A percentile compares a stretch with the other conserved stretches of the same genome.
These are phyloP conservation scores for Littorina saxatilis DNA, from an alignment of 1,140 invertebrate genomes.

Conservation along the genomic window DNA sequence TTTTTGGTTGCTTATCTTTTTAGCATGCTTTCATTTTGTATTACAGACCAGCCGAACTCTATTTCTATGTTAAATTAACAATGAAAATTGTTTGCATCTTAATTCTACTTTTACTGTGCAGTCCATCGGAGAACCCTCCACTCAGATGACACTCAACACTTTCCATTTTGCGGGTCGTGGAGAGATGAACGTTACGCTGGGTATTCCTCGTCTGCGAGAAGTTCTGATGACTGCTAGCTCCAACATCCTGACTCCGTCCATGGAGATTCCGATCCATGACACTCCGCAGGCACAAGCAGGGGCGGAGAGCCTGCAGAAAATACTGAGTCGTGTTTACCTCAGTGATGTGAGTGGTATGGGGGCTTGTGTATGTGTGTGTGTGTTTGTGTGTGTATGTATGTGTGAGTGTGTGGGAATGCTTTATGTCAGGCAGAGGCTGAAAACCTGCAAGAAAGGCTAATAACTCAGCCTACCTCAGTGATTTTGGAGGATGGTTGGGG, in stretches of 20 bases:
- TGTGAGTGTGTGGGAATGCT: slow-evolving; percentile 16
- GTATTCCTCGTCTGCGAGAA: slow-evolving; percentile 95
- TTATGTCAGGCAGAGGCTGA: too few relatives aligned
- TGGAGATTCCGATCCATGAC: slow-evolving; percentile 90
- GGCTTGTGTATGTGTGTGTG: not conserved
- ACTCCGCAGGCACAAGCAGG: slow-evolving; percentile 40
- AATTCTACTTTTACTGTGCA: too few relatives aligned
- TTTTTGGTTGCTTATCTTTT: too few relatives aligned
- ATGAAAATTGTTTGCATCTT: too few relatives aligned
- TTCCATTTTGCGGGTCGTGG: slow-evolving; percentile 99
- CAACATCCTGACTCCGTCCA: slow-evolving; percentile 95
- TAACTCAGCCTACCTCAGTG: too few relatives aligned
- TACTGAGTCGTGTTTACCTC: slow-evolving; percentile 86
- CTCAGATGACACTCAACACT: slow-evolving; percentile 99
- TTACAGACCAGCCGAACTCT: too few relatives aligned
- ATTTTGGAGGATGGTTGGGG: not conserved
- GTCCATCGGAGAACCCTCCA: slow-evolving; percentile 98
- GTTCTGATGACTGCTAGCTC: slow-evolving; percentile 96
- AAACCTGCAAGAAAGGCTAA: too few relatives aligned
- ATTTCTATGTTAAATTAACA: too few relatives aligned
- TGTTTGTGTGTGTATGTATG: too few relatives aligned
- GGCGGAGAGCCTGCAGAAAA: slow-evolving; percentile 59
- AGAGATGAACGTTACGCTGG: slow-evolving; percentile 99
- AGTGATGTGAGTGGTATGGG: slow-evolving; percentile 81
- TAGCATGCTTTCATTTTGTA: too few relatives aligned